Base-by-base conservation (phyloP, 2,113 vertebrate genomes). In the Ploceus nigricollis region DNA sequence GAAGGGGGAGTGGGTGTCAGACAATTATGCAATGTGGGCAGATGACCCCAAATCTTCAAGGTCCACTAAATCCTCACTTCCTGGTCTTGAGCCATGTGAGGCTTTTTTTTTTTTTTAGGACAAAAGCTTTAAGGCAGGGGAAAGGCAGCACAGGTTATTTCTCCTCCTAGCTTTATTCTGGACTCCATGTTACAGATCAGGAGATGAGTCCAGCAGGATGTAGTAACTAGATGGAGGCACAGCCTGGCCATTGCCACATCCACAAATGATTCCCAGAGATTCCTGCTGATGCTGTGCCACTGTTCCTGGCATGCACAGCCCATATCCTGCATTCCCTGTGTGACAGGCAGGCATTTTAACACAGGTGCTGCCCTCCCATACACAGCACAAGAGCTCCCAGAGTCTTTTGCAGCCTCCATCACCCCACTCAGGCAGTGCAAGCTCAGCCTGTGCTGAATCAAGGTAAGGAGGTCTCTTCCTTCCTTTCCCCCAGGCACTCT, bases 321-420 rank as follows among this genome's bases (percentile, higher is more conserved):
- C n/a, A 2, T 1, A 10, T 15, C 39, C 63, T 69, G 37, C 63
- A 31, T 6, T 47, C 24, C 48, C 65, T 9, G 50, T 7, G 22
- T 6, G 13, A 25, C 7, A 72, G 40, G 50, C 50, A 77, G 35
- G 39, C 5, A 25, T 39, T 31, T 28, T 9, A 45, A 28, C 6
- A 35, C 21, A 42, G 10, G 3, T 57, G 15, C 35, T 86, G 48
- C 82, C 50, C 61, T 54, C 12, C 17, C 37, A 30, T 0, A 4
- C 0, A 0, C 50, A 54, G 45, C 3, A 19, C 44, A 45, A 77
- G 21, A 20, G 6, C 20, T n/a, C 42, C 13, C 33, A 8, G 0
- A 2, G 13, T 3, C 33, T 75, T 78, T 15, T 71, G 37, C 48
- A 54, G 44, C 31, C 47, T 58, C 48, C 30, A 30, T 1, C 1